Evolutionary conservation across 2,888 invertebrate genomes (phyloP).

Genomic region (Crioceris asparagi): DNA sequence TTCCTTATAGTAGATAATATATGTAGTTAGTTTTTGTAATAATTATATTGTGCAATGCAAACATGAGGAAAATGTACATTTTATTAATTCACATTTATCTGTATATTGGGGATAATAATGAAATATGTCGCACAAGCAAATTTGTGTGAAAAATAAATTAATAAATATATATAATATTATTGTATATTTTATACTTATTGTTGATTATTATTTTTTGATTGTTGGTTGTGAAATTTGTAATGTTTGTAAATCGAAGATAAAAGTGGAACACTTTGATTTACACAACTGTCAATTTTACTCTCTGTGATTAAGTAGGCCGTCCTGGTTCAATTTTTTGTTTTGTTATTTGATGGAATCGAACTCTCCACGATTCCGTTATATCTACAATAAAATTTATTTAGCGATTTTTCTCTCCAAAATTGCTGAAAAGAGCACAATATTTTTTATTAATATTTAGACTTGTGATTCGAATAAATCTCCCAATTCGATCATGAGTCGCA

Average conservation of each 20-base stretch:
- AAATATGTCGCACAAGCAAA: constrained; percentile 16
- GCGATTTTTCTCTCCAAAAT: not conserved
- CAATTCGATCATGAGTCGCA: no score
- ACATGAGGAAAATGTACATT: not conserved
- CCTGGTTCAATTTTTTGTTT: not conserved
- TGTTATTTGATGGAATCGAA: not conserved
- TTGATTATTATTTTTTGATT: constrained; percentile 30
- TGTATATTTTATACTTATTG: constrained; percentile 31
- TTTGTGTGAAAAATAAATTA: constrained; percentile 16
- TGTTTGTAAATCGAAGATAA: constrained; percentile 23
- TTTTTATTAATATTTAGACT: not conserved
- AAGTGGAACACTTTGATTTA: constrained; percentile 30
- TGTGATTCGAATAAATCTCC: constrained; percentile 1
- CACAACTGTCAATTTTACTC: constrained; percentile 25
- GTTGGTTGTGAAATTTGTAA: constrained; percentile 30
- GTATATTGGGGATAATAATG: constrained; percentile 37
- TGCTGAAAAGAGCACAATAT: not conserved
- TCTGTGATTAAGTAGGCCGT: constrained; percentile 18
- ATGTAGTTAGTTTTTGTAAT: no score
- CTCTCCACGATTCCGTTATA: constrained; percentile 1
- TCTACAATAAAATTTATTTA: no score
- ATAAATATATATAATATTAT: constrained; percentile 11
- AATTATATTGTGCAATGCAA: no score
- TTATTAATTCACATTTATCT: constrained; percentile 26
- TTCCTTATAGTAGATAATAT: no score